Conservation (phyloP, 2,797 vertebrate species). For the Luscinia megarhynchos region DNA sequence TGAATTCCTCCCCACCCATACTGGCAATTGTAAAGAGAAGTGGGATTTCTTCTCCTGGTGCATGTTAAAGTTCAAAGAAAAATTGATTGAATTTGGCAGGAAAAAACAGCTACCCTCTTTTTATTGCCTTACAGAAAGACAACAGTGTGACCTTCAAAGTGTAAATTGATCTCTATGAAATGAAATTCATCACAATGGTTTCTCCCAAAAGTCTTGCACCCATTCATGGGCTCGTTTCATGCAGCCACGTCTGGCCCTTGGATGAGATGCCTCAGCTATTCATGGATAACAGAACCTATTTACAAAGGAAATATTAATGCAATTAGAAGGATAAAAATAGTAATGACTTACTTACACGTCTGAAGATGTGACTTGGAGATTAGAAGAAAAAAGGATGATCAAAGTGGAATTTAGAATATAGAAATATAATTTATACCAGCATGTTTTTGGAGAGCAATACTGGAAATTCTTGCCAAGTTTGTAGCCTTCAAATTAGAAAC, state of each 20-base stretch:
- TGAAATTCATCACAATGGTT: not conserved
- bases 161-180: not conserved
- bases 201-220: not conserved
- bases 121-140: not conserved
- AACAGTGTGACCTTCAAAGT: not conserved
- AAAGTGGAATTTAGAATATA: not conserved
- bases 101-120: not conserved
- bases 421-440: not conserved
- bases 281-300: not conserved
- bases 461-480: not conserved
- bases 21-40: not conserved
- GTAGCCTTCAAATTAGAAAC: not conserved
- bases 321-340: not conserved
- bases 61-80: not conserved
- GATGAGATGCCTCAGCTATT: not conserved
- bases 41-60: not conserved
- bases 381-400: not conserved
- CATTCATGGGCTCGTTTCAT: not conserved
- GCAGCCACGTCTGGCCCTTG: rapidly evolving
- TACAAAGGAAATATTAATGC: not conserved
- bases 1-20: not conserved
- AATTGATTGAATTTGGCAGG: not conserved
- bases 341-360: not conserved
- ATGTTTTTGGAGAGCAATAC: not conserved
- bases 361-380: not conserved